Evolutionary conservation across 2,797 vertebrate species (phyloP).

Genomic region (Babyrousa celebensis): DNA sequence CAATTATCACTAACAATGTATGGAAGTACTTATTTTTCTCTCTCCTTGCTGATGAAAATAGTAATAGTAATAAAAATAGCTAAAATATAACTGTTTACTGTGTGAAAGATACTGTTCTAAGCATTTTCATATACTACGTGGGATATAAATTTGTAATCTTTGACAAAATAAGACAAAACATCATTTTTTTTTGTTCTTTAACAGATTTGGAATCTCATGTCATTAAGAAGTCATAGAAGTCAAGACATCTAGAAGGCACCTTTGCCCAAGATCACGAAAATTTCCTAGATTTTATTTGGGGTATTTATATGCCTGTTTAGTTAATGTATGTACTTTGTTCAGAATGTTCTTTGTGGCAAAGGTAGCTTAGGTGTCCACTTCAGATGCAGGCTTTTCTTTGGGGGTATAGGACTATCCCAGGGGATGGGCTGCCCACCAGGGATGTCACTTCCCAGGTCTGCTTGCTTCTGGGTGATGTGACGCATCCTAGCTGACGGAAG

Average conservation of each 20-base stretch:
- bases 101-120: neutral
- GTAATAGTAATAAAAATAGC: neutral
- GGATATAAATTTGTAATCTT: neutral
- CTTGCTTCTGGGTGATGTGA: neutral
- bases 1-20: neutral
- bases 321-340: neutral
- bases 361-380: neutral
- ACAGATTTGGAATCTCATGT: neutral
- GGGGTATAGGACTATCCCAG: neutral
- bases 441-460: neutral
- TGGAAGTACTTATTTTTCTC: neutral
- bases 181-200: neutral
- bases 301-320: neutral
- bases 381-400: neutral
- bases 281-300: neutral
- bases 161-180: neutral
- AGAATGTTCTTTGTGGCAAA: neutral
- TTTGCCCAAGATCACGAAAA: neutral
- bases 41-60: slow-evolving; percentile 7
- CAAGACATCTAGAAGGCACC: neutral
- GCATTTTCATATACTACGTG: neutral
- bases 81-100: slow-evolving; percentile 10
- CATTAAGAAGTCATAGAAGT: neutral
- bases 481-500: neutral
- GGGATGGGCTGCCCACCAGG: neutral